Evolutionary conservation across 2,888 invertebrate species (phyloP), one percentile per base, ranked within the genome.

Genomic region (Parnassius orleans): DNA sequence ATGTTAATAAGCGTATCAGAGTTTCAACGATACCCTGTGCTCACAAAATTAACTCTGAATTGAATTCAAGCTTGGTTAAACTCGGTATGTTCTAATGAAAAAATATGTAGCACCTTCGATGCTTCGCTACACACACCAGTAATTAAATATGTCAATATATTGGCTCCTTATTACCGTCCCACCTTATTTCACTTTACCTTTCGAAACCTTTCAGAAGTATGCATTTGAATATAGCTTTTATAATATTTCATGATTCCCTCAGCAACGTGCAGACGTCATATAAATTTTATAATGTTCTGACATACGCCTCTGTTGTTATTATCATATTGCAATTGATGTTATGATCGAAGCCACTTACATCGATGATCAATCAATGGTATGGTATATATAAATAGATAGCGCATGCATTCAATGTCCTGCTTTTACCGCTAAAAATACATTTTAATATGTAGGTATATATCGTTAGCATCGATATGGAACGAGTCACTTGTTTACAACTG

Each of bases 81-180:
- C 74, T 69, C 75, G 69, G 77, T 72, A 79, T 76, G 70, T 65
- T 73, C 60, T 57, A 62, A 62, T 75, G 76, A 79, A 81, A 77
- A 75, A 79, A 77, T 72, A 71, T 67, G 3, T 42, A 46, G 47
- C 47, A 57, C 41, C 57, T 57, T 62, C 65, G 64, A 66, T 60
- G 66, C 66, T 58, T 61, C 66, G 63, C 65, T 71, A 57, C 65
- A 67, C 63, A 52, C 63, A 51, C 54, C 61, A 60, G 63, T 69
- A 73, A 73, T 73, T 69, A 73, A 74, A 71, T 69, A 66, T 70
- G 65, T 62, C 67, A 68, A 69, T 68, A 65, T 66, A 63, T 68
- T 43, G 50, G 3, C 24, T 33, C 33, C 7, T 7, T 33, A 33
- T 33, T 33, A 33, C 33, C 33, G 1, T n/a, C 15, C 10, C 15